Conservation (phyloP, 2,797 vertebrate species). For the Tauraco hartlaubi region DNA sequence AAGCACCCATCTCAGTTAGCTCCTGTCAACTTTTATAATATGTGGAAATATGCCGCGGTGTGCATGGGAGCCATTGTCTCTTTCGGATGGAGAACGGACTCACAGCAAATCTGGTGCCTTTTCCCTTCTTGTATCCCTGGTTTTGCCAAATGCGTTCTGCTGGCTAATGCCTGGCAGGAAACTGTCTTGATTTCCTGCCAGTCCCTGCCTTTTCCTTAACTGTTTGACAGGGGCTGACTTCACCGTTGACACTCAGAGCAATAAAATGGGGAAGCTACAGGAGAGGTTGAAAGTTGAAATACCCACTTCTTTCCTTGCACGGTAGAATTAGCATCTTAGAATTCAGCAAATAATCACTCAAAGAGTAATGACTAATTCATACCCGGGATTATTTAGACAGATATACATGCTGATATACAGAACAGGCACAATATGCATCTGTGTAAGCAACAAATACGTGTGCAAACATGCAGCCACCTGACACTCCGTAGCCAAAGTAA, state of each 20-base stretch:
- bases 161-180: neutral
- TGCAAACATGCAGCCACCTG: neutral
- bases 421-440: neutral
- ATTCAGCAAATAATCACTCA: conserved; percentile 27
- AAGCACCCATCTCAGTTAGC: neutral
- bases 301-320: neutral
- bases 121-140: neutral
- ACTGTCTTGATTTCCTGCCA: neutral
- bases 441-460: conserved; percentile 27
- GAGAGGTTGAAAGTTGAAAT: neutral
- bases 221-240: neutral
- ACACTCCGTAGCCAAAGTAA: conserved; percentile 16
- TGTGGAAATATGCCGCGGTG: neutral
- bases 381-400: conserved; percentile 5
- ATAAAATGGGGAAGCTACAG: neutral
- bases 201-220: neutral
- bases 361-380: conserved; percentile 27
- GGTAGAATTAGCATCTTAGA: neutral
- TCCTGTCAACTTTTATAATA: neutral
- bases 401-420: conserved; percentile 7
- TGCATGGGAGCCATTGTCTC: neutral
- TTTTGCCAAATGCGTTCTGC: neutral
- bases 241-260: neutral
- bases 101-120: neutral
- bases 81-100: fast-evolving